Conservation (phyloP, 2,113 vertebrate species). For the Ciconia boyciana region DNA sequence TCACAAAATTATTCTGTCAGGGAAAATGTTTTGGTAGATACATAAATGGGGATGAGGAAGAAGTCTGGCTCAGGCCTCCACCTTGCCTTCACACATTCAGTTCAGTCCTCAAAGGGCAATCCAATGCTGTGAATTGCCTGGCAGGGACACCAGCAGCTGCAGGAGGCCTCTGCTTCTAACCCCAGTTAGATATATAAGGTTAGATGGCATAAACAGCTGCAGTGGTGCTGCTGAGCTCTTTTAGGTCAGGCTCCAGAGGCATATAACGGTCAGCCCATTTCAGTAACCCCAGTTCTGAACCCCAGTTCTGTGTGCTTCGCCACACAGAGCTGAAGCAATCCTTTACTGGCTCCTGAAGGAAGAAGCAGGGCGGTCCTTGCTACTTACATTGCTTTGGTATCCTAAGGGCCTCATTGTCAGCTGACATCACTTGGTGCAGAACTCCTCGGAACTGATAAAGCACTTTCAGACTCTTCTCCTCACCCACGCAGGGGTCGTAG, state of each 20-base stretch:
- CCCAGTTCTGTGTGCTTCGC: not conserved
- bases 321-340: not conserved
- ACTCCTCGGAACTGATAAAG: conserved; percentile 98
- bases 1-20: not conserved
- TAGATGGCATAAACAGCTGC: not conserved
- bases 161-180: not conserved
- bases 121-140: not conserved
- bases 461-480: conserved; percentile 96
- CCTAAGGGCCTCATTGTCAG: conserved; percentile 90
- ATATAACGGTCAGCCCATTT: not conserved
- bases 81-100: not conserved
- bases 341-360: not conserved
- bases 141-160: not conserved
- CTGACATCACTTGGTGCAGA: conserved; percentile 94
- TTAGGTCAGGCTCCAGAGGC: not conserved
- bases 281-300: not conserved
- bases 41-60: not conserved
- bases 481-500: conserved; percentile 95
- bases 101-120: not conserved
- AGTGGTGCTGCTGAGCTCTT: not conserved
- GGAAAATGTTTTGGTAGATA: not conserved
- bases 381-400: conserved; percentile 99
- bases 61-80: not conserved
- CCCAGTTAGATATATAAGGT: not conserved
- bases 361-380: not conserved